Conservation (phyloP, 2,888 invertebrate genomes). For the Lucinisca nassula region DNA sequence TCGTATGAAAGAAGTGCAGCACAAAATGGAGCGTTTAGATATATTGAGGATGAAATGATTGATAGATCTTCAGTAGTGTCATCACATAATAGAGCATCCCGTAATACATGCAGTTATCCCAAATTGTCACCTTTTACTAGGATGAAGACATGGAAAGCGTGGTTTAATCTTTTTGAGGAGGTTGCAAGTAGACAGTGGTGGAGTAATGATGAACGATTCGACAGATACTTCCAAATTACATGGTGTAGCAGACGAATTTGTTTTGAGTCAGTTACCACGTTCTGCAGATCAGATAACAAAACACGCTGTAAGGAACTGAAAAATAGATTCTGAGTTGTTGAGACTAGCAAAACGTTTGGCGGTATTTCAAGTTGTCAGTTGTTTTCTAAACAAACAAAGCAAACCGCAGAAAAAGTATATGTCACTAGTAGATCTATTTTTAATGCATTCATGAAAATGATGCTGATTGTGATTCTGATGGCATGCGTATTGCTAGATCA, state of each 20-base stretch:
- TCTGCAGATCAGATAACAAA: not conserved
- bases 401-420: too few relatives aligned
- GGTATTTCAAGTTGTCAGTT: conserved; percentile 16
- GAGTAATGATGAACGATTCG: conserved; percentile 19
- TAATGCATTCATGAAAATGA: too few relatives aligned
- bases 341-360: conserved; percentile 19
- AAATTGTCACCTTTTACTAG: conserved; percentile 33
- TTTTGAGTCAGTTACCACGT: conserved; percentile 7
- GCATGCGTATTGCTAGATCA: not conserved
- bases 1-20: too few relatives aligned
- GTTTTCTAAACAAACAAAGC: conserved; percentile 34
- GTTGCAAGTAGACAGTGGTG: conserved; percentile 16
- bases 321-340: too few relatives aligned
- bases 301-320: conserved; percentile 10
- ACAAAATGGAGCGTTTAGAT: too few relatives aligned
- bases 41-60: too few relatives aligned
- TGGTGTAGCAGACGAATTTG: conserved; percentile 33
- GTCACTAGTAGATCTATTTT: not conserved
- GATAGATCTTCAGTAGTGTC: too few relatives aligned
- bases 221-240: conserved; percentile 24
- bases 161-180: conserved; percentile 40
- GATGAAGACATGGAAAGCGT: conserved; percentile 36
- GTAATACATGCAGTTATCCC: too few relatives aligned
- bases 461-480: conserved; percentile 3
- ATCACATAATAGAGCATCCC: too few relatives aligned